A percentile compares a stretch with the other conserved stretches of the same genome.
Conservation (phyloP, 2,888 invertebrate genomes). For the Lepidochrysops patricia region DNA sequence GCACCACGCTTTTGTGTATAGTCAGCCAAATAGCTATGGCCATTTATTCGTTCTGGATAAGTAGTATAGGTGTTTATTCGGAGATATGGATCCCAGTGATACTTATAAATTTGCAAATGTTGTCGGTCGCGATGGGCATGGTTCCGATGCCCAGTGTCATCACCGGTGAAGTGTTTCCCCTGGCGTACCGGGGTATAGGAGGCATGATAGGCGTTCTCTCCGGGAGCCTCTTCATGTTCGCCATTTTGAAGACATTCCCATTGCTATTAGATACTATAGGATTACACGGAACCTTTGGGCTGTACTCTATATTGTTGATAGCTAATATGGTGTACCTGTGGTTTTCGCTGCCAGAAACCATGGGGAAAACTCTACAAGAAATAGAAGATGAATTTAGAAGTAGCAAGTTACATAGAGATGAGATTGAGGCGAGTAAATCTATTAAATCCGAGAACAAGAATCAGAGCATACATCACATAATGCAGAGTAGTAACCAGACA, state of each 20-base stretch:
- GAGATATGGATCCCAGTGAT: slow-evolving; percentile 59
- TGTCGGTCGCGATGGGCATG: slow-evolving; percentile 72
- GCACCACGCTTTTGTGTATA: slow-evolving; percentile 73
- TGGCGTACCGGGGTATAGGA: slow-evolving; percentile 74
- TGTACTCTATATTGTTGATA: slow-evolving; percentile 70
- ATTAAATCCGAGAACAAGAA: slow-evolving; percentile 37
- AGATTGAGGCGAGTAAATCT: slow-evolving; percentile 38
- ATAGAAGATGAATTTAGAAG: slow-evolving; percentile 75
- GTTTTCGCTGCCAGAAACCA: slow-evolving; percentile 77
- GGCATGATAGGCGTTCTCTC: slow-evolving; percentile 75
- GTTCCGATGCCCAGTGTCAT: slow-evolving; percentile 80
- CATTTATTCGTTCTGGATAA: slow-evolving; percentile 43
- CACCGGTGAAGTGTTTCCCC: slow-evolving; percentile 79
- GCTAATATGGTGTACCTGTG: slow-evolving; percentile 69
- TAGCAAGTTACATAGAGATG: slow-evolving; percentile 34
- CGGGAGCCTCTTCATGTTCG: slow-evolving; percentile 73
- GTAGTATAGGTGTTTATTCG: slow-evolving; percentile 36
- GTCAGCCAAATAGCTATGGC: slow-evolving; percentile 70
- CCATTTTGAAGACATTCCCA: slow-evolving; percentile 76
- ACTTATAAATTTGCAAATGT: slow-evolving; percentile 68
- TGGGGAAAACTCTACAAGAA: slow-evolving; percentile 76
- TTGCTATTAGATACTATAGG: slow-evolving; percentile 63
- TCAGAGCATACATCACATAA: no score
- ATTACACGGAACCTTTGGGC: slow-evolving; percentile 69
- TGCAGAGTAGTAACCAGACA: no score